Base-by-base conservation (phyloP, 1,140 invertebrate genomes). In the Cephus cinctus region DNA sequence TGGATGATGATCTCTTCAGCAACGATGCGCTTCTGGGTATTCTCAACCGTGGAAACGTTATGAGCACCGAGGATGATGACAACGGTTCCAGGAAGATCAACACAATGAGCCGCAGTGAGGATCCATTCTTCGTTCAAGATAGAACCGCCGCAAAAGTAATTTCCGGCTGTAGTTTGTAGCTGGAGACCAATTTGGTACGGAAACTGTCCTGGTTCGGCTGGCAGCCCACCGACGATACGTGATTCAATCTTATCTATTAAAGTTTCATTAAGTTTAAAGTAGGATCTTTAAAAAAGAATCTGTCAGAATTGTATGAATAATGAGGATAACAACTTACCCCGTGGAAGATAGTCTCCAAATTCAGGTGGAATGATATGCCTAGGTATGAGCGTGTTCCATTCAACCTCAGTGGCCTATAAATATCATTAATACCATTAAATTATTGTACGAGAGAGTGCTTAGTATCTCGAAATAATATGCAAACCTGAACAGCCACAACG, bases 71-170 rank as follows among this genome's bases (percentile, higher is more conserved):
- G 22, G 22, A 57, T 23, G 4, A 57, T 41, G 0, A 50, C 49
- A 9, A 20, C 18, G 0, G 22, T 19, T 11, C 12, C 20, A 5
- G 39, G n/a, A 20, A 18, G 8, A 12, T 43, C 76, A 39, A 75
- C 72, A 59, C 84, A 86, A 52, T 86, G 84, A 6, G 81, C 84
- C 4, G 84, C 82, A 4, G 81, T 81, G n/a, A 86, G 43, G 8
- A 84, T 63, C 76, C 77, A 82, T 14, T 73, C 50, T 16, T 67
- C 47, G 41, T 70, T 72, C 31, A 85, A 75, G 40, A 86, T 48
- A 32, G 79, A 79, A 9, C 80, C 84, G 2, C 84, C 84, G 57
- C 84, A 86, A 48, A 65, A 72, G 43, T 45, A 58, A 5, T 71
- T 61, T 1, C 51, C 50, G 0, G 12, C 1, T 0, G 59, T 5